A percentile compares a stretch with the other conserved stretches of the same genome.
These are phyloP conservation scores for Apamea crenata DNA, from an alignment of 2,888 invertebrate species.

Conservation along the genomic window DNA sequence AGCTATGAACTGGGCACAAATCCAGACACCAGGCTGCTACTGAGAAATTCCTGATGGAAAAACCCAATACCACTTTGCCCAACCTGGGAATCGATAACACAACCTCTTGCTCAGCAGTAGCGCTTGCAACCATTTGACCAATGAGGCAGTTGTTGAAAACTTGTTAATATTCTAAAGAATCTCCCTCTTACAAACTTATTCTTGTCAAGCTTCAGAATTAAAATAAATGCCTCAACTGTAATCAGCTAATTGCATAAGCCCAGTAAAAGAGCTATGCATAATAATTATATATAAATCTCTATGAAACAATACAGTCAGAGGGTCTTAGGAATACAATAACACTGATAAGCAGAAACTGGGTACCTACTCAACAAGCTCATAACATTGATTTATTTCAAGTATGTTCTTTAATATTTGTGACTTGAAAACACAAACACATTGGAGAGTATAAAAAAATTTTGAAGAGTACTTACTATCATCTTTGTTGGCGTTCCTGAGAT, in stretches of 20 bases:
- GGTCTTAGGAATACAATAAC: too few species aligned
- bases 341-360: background rate
- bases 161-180: background rate
- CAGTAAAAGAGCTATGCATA: background rate
- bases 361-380: background rate
- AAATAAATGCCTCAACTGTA: too few species aligned
- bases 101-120: too few species aligned
- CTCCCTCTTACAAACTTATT: background rate
- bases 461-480: constrained; percentile 91
- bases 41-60: too few species aligned
- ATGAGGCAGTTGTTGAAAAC: background rate
- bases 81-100: too few species aligned
- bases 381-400: constrained; percentile 14
- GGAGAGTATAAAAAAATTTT: background rate
- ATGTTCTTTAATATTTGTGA: background rate
- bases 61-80: too few species aligned
- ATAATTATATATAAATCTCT: background rate
- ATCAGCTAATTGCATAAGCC: background rate
- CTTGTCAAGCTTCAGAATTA: background rate
- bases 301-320: background rate
- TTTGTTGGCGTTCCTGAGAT: constrained; percentile 93
- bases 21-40: too few species aligned
- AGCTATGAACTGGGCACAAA: too few species aligned
- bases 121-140: too few species aligned
- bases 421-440: background rate